These are phyloP conservation scores for Acronicta psi DNA, from an alignment of 2,888 invertebrate species.

Conservation along the genomic window DNA sequence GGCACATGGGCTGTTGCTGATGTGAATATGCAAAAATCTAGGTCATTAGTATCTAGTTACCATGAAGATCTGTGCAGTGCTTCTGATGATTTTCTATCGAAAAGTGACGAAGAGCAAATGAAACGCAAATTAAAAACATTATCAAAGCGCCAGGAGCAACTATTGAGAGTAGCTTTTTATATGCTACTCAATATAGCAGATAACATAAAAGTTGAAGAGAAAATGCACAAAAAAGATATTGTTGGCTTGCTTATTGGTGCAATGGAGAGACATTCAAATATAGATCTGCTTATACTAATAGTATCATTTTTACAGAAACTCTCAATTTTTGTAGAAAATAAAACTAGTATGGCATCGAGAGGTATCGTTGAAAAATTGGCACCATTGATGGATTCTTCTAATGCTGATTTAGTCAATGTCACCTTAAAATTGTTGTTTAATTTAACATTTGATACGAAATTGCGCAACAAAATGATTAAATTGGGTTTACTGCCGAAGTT, in stretches of 20 bases:
- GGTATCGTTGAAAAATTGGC: slow-evolving; percentile 95
- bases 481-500: slow-evolving; percentile 96
- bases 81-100: slow-evolving; percentile 82
- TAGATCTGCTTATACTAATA: slow-evolving; percentile 96
- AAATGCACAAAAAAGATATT: slow-evolving; percentile 98
- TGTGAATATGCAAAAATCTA: slow-evolving; percentile 88
- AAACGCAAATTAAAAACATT: slow-evolving; percentile 93
- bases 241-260: slow-evolving; percentile 96
- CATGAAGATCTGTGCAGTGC: slow-evolving; percentile 90
- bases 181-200: slow-evolving; percentile 98
- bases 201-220: slow-evolving; percentile 98
- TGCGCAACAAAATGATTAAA: slow-evolving; percentile 96
- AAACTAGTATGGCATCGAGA: slow-evolving; percentile 95
- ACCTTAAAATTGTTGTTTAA: slow-evolving; percentile 97
- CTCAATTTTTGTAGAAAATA: slow-evolving; percentile 97
- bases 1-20: slow-evolving; percentile 91
- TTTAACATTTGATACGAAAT: slow-evolving; percentile 97
- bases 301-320: slow-evolving; percentile 98
- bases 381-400: slow-evolving; percentile 91
- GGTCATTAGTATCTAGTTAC: slow-evolving; percentile 91
- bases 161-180: slow-evolving; percentile 97
- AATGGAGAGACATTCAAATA: slow-evolving; percentile 95
- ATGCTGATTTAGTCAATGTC: slow-evolving; percentile 93
- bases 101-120: slow-evolving; percentile 93
- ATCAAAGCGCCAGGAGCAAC: slow-evolving; percentile 97